A percentile compares a stretch with the other conserved stretches of the same genome.
Evolutionary conservation across 2,888 invertebrate genomes (phyloP).

Genomic region (Leucoma salicis): DNA sequence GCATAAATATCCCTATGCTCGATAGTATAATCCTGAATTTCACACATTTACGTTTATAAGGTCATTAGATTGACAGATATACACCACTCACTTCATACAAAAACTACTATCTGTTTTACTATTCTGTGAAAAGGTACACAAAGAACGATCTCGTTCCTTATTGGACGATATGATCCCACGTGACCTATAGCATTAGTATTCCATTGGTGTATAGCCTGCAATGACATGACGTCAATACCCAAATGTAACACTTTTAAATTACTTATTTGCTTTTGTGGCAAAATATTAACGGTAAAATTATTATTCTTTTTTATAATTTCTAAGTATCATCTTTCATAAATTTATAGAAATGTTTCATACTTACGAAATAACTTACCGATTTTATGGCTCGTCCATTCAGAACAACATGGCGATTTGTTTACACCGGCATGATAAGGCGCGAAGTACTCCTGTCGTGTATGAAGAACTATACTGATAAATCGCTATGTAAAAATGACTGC

Average conservation of each 20-base stretch:
- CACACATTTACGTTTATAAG: slow-evolving; percentile 83
- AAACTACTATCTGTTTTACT: slow-evolving; percentile 79
- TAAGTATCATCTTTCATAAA: not conserved
- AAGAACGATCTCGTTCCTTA: slow-evolving; percentile 74
- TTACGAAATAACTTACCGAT: slow-evolving; percentile 50
- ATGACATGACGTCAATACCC: slow-evolving; percentile 54
- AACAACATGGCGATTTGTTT: slow-evolving; percentile 83
- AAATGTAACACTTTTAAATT: slow-evolving; percentile 35
- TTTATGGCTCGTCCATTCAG: slow-evolving; percentile 52
- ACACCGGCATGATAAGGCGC: slow-evolving; percentile 82
- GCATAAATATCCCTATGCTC: slow-evolving; percentile 85
- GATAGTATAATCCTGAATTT: slow-evolving; percentile 86
- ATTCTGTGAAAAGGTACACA: slow-evolving; percentile 80
- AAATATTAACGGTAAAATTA: too few species aligned
- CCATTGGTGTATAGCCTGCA: slow-evolving; percentile 62
- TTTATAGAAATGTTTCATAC: slow-evolving; percentile 24
- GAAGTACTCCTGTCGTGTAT: slow-evolving; percentile 58
- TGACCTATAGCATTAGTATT: slow-evolving; percentile 54
- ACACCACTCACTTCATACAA: slow-evolving; percentile 80
- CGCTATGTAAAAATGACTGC: slow-evolving; percentile 44
- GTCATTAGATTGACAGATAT: slow-evolving; percentile 78
- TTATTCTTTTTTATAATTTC: not conserved
- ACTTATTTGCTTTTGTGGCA: not conserved
- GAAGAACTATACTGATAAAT: slow-evolving; percentile 31
- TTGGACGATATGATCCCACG: slow-evolving; percentile 79